Evolutionary conservation across 2,113 vertebrate species (phyloP).

Genomic region (Regulus satrapa): DNA sequence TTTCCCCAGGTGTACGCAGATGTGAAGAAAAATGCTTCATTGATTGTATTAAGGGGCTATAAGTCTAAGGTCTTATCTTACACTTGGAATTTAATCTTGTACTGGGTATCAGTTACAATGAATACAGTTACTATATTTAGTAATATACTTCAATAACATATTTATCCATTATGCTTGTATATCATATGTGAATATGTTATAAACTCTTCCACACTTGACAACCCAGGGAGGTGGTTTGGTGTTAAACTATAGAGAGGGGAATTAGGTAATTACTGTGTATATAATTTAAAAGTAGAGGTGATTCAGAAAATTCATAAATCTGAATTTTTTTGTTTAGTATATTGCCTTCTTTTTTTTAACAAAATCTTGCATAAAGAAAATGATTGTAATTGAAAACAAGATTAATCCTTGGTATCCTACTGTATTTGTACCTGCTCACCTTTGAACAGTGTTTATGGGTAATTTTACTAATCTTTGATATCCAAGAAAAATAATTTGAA

Average conservation of each 20-base stretch:
- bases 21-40: not conserved
- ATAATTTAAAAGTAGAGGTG: not conserved
- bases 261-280: not conserved
- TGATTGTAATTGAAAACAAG: not conserved
- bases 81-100: not conserved
- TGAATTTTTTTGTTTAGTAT: not conserved
- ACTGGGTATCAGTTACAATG: not conserved
- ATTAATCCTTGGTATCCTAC: not conserved
- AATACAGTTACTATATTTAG: too few relatives aligned
- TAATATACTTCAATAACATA: not conserved
- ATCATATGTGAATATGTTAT: not conserved
- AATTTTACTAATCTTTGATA: not conserved
- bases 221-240: not conserved
- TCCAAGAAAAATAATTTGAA: not conserved
- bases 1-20: not conserved
- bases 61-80: not conserved
- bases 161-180: not conserved
- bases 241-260: not conserved
- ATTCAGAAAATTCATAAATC: not conserved
- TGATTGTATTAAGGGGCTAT: not conserved
- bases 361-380: not conserved
- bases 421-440: not conserved
- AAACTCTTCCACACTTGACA: not conserved
- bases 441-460: not conserved
- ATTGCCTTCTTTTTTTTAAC: not conserved